Evolutionary conservation across 2,888 invertebrate species (phyloP), one percentile per base, ranked within the genome.

Genomic region (Heliconius sara): DNA sequence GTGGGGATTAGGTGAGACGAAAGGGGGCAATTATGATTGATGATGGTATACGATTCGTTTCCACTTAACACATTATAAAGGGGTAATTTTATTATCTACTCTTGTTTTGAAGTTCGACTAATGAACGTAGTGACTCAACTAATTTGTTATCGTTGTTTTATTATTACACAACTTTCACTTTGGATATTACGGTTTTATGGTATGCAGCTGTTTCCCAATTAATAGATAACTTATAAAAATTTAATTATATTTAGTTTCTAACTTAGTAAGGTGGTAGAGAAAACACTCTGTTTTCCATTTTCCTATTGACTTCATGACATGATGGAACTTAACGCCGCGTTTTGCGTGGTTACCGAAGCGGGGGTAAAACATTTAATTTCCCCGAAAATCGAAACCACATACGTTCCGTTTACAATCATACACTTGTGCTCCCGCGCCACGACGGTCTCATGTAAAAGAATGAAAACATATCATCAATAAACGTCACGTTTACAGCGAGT

Each of bases 41-140:
- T 95, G 94, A 92, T 92, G 88, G 90, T 88, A 92, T 92, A 92
- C 91, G 92, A 94, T 94, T 93, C 93, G 90, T 91, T 92, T 92
- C 94, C 94, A 95, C 94, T 95, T 94, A 94, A 92, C 93, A 92
- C 92, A 90, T 91, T 89, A 91, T 92, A 91, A 92, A 92, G 92
- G 93, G 94, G 93, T 93, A 92, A 93, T 94, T 94, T 93, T 92
- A 93, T 93, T 91, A 89, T 91, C 89, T 88, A 87, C 91, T 90
- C 89, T 89, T 91, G 92, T 91, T 92, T 88, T 89, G 90, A 91
- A 92, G 92, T 92, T 91, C 92, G 87, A 92, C 93, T 95, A 94
- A 95, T 95, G 93, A 95, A 92, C 87, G 83, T 73, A 86, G 85
- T 94, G 94, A 93, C 89, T 92, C 88, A 87, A 87, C 91, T 81